phyloP scores from a whole-genome alignment of 2,888 invertebrate species.

The Melieria picta region DNA sequence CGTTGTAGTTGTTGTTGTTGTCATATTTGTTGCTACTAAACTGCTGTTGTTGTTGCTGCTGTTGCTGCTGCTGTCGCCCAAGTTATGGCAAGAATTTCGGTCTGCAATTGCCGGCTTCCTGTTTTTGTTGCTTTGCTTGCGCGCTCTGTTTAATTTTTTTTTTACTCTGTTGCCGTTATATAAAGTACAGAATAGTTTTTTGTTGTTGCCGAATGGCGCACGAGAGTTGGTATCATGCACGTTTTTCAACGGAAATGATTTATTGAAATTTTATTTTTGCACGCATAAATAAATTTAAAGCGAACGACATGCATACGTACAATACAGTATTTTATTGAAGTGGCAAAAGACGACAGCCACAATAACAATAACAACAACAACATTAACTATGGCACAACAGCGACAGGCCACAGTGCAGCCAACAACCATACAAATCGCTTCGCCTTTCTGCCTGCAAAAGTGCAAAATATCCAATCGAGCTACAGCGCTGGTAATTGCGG shows the following conservation, averaged over 20 bases:
- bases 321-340: constrained; percentile 10
- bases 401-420: constrained; percentile 4
- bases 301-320: constrained; percentile 16
- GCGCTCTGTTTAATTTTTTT: neutral
- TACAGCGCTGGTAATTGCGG: neutral
- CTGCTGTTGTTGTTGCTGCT: neutral
- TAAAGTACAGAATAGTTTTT: neutral
- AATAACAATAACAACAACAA: constrained; percentile 10
- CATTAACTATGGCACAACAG: constrained; percentile 17
- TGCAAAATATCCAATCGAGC: neutral
- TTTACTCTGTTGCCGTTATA: neutral
- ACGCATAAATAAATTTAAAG: constrained; percentile 40
- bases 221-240: constrained; percentile 10
- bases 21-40: neutral
- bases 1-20: neutral
- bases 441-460: neutral
- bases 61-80: constrained; percentile 6
- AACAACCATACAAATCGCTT: neutral
- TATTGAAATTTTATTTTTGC: constrained; percentile 39
- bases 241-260: constrained; percentile 33
- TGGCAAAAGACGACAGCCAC: constrained; percentile 15
- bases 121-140: neutral
- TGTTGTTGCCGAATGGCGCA: constrained; percentile 12
- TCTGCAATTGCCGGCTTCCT: constrained; percentile 23
- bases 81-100: constrained; percentile 27